Evolutionary conservation across 2,888 invertebrate species (phyloP), one percentile per base, ranked within the genome.

Genomic region (Gnatocerus cornutus): DNA sequence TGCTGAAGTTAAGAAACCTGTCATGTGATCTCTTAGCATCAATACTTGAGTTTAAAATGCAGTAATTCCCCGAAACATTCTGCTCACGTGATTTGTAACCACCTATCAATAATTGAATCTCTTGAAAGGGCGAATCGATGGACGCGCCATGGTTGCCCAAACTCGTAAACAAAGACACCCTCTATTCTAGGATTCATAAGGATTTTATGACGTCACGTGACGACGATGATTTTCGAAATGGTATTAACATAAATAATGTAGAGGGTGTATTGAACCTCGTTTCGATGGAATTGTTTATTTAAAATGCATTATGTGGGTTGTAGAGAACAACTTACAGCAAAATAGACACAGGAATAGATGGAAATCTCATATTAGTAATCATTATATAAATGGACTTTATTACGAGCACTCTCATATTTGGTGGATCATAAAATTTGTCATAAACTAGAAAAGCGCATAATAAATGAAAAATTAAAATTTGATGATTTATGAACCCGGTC

Each of bases 151-250:
- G 41, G 7, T 62, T 37, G 10, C 52, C 52, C 45, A 39, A 13
- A 50, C 39, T 62, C 62, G 52, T 62, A 62, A 62, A 62, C 27
- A 63, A 63, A 52, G 52, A 62, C 62, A 52, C 62, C 52, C 62
- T 43, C 13, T 13, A 43, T 58, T 16, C 13, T 12, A 7, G 30
- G 43, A 48, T 41, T 61, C 50, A 50, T 61, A 61, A 61, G 50
- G 33, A 61, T 48, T 50, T 61, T 61, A 50, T 39, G n/a, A 48
- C 50, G 52, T 62, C 30, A 61, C 61, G 61, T 61, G 61, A 48
- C 50, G 37, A 8, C 33, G 16, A 61, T 50, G 61, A 61, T 61
- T 61, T 59, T 10, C 29, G 46, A 46, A 56, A 56, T 56, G 10
- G 56, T 27, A 56, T 56, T 56, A 13, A 56, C 45, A 59, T 59